Conservation (phyloP, 2,888 invertebrate species). For the Julus scandinavius region DNA sequence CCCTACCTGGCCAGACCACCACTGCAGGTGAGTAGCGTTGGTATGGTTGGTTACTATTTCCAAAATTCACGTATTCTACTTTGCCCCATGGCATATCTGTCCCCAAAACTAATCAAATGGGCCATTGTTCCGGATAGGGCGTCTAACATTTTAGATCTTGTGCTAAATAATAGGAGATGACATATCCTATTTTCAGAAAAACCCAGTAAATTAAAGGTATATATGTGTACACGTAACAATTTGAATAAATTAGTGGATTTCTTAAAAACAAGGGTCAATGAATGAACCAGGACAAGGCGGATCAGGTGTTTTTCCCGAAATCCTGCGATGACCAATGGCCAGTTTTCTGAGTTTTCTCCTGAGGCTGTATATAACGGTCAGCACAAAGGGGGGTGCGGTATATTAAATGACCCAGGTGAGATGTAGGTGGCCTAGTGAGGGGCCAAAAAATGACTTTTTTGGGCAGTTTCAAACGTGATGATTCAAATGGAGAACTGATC, state of each 20-base stretch:
- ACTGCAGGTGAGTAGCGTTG: no score
- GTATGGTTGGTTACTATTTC: neutral
- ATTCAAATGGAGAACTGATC: neutral
- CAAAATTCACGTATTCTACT: neutral
- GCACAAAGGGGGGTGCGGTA: neutral
- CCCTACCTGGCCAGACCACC: no score
- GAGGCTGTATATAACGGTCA: neutral
- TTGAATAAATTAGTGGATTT: slow-evolving; percentile 38
- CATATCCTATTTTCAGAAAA: neutral
- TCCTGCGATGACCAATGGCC: slow-evolving; percentile 13
- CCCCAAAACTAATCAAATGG: neutral
- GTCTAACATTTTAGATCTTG: neutral
- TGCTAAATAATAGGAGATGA: neutral
- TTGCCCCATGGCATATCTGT: neutral
- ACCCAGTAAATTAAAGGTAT: neutral
- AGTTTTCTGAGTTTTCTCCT: neutral
- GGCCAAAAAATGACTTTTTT: neutral
- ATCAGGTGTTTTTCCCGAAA: neutral
- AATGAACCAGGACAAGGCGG: neutral
- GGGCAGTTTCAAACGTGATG: neutral
- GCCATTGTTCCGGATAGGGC: neutral
- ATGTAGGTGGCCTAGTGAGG: slow-evolving; percentile 33
- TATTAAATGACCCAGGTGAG: neutral
- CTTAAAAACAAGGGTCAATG: neutral
- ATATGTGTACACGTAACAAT: neutral